These are phyloP conservation scores for Achlya flavicornis DNA, from an alignment of 2,888 invertebrate genomes.

Conservation along the genomic window DNA sequence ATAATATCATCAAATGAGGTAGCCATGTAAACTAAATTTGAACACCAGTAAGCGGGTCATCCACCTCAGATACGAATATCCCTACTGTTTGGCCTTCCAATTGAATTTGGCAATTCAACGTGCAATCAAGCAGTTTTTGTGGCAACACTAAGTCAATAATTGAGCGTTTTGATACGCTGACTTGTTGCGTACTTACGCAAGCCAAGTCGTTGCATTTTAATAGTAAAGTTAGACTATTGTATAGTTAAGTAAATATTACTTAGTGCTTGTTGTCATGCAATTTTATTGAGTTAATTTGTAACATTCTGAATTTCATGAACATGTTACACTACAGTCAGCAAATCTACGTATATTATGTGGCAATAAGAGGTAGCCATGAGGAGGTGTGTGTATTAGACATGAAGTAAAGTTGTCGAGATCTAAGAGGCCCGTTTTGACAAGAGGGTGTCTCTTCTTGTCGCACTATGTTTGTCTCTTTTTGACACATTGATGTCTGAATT, in stretches of 20 bases:
- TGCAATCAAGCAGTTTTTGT: conserved; percentile 12
- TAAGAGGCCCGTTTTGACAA: too few species aligned
- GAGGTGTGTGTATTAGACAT: too few species aligned
- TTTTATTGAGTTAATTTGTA: neutral
- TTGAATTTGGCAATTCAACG: conserved; percentile 11
- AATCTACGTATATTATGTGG: too few species aligned
- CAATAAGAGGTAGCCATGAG: too few species aligned
- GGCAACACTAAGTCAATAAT: conserved; percentile 12
- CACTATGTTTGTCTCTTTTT: too few species aligned
- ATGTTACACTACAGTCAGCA: too few species aligned
- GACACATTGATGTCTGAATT: too few species aligned
- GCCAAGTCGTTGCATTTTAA: conserved; percentile 4
- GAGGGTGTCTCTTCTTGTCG: too few species aligned
- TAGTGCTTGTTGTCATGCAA: neutral
- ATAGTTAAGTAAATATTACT: neutral
- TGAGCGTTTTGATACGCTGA: conserved; percentile 11
- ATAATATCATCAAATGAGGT: neutral
- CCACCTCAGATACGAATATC: neutral
- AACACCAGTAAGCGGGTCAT: neutral
- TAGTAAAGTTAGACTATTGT: neutral
- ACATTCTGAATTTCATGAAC: neutral
- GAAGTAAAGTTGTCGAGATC: too few species aligned
- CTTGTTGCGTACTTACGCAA: conserved; percentile 9
- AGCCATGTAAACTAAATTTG: neutral
- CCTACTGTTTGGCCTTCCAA: conserved; percentile 3